Base-by-base conservation (phyloP, 1,140 invertebrate species). In the Geopemphigus sp. region DNA sequence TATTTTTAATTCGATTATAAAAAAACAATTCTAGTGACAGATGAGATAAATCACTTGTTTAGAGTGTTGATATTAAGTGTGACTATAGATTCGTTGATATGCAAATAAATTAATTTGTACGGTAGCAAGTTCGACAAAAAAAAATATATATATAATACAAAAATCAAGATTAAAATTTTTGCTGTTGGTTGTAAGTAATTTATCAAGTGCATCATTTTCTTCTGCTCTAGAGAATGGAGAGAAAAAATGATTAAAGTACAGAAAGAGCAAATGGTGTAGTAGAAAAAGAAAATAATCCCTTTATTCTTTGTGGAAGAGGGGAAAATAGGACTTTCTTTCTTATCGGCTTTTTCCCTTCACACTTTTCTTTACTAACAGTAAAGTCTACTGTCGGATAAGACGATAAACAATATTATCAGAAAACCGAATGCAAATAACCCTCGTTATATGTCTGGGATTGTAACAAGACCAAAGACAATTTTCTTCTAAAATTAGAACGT, bases 221-320 rank as follows among this genome's bases (percentile, higher is more conserved):
- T 59, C n/a, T 76, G 8, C 54, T 57, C 73, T 45, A 10, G 14
- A 17, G 32, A 78, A 47, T 50, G 39, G 39, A 32, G 47, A 63
- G n/a, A 11, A 63, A 74, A 78, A 63, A 78, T 76, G 54, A 76
- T 63, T 50, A 63, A 61, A 61, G 22, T 39, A 76, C 26, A 74
- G 54, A 76, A 76, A 47, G 5, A 59, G 32, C 32, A 76, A 76
- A 76, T 61, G 15, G 32, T 53, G 56, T n/a, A 47, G 57, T 63
- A 63, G 17, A 63, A 78, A 63, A 63, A 24, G 14, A 61, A 78
- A 63, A 78, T 78, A 78, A 78, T 78, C 57, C 57, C 57, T 78
- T 50, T 39, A 63, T 63, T 78, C 39, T 26, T 59, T 26, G 22
- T 47, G 63, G 26, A 50, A 26, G 29, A 45, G 8, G 5, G 17